Evolutionary conservation across 1,140 invertebrate genomes (phyloP), one percentile per base, ranked within the genome.

Genomic region (Chionoecetes opilio): DNA sequence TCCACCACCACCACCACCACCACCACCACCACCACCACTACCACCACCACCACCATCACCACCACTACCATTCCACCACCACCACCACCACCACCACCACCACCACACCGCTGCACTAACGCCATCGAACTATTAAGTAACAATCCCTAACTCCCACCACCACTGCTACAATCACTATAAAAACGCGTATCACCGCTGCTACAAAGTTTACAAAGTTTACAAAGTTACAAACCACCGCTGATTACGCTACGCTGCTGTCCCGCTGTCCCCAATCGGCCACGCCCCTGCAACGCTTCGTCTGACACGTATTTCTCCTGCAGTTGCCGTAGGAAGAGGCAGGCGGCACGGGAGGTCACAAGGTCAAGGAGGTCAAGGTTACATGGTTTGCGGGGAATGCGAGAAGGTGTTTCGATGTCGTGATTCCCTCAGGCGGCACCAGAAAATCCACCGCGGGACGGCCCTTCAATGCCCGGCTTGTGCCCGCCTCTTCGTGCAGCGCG

Each of bases 391-490:
- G 96, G 97, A 98, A 94, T 98, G 98, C 97, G 97, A 96, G 96
- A 98, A 98, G 96, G 97, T 97, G 96, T 98, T 98, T 97, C 98
- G 98, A 97, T 98, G 98, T 90, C 98, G 98, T 97, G 98, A 98
- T 97, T 98, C 98, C 96, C 97, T 98, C 95, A 97, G 98, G 97
- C 98, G 98, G 97, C 98, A 98, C 96, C 97, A 98, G 96, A 97
- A 98, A 96, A 98, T 98, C 11, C 95, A 96, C 98, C 94, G 90
- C 8, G 94, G 94, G 26, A 95, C 94, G 37, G 94, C 94, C 0
- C 63, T 98, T 96, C 97, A 98, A 96, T 98, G 98, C 96, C 98
- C 98, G 94, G 97, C 98, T 97, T 98, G 98, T 97, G 97, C 98
- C 96, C 97, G 98, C 96, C 97, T 95, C 90, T 96, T 96, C 97